These are phyloP conservation scores for Parambassis ranga DNA, from an alignment of 2,797 vertebrate species.

Conservation along the genomic window DNA sequence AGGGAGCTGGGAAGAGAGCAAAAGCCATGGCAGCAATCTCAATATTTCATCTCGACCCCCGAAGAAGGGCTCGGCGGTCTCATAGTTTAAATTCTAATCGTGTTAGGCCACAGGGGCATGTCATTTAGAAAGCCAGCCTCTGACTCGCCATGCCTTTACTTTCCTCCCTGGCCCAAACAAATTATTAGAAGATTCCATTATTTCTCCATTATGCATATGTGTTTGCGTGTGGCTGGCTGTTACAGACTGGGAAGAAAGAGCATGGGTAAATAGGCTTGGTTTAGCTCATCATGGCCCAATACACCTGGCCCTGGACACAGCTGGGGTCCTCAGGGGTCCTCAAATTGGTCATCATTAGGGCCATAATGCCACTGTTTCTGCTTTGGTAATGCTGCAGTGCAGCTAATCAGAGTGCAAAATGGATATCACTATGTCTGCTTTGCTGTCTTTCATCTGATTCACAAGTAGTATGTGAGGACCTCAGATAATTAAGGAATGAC, in stretches of 20 bases:
- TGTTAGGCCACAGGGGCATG: constrained; percentile 83
- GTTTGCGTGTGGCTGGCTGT: constrained; percentile 69
- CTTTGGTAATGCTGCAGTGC: constrained; percentile 50
- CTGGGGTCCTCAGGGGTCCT: constrained; percentile 75
- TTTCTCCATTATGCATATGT: constrained; percentile 85
- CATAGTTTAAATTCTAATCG: constrained; percentile 82
- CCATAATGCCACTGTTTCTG: constrained; percentile 71
- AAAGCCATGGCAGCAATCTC: constrained; percentile 70
- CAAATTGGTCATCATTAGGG: constrained; percentile 80
- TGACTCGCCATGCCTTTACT: constrained; percentile 53
- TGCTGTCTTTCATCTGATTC: constrained; percentile 28
- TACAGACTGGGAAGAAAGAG: constrained; percentile 48
- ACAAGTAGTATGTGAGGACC: constrained; percentile 3
- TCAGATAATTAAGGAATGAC: constrained; percentile 20
- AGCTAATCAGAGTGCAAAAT: constrained; percentile 46
- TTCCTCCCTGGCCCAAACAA: constrained; percentile 73
- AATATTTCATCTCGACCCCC: constrained; percentile 78
- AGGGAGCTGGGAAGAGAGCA: constrained; percentile 57
- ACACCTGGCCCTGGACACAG: constrained; percentile 73
- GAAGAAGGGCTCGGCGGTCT: constrained; percentile 60
- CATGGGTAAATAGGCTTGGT: constrained; percentile 74
- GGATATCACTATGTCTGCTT: constrained; percentile 9
- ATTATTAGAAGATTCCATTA: constrained; percentile 84
- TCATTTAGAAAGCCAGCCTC: constrained; percentile 70
- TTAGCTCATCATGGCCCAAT: constrained; percentile 82